These are phyloP conservation scores for Eupeodes corollae DNA, from an alignment of 1,140 invertebrate species.

Conservation along the genomic window DNA sequence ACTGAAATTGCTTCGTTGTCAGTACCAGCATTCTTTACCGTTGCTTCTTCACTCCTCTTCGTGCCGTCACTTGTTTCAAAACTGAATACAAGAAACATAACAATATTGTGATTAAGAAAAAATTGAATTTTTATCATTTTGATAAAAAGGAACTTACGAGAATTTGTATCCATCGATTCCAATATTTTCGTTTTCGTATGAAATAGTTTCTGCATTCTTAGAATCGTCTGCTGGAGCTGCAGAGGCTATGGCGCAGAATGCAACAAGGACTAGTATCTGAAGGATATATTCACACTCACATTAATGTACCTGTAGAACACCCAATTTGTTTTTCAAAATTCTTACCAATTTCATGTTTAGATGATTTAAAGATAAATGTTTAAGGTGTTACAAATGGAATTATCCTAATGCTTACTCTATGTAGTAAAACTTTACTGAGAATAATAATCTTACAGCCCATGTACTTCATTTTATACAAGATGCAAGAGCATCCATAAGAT, in stretches of 20 bases:
- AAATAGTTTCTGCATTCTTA: slow-evolving; percentile 39
- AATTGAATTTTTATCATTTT: background rate
- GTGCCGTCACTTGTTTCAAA: slow-evolving; percentile 60
- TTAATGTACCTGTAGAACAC: too few species aligned
- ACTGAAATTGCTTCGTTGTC: slow-evolving; percentile 44
- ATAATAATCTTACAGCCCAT: too few species aligned
- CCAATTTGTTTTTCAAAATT: too few species aligned
- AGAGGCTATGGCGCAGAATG: background rate
- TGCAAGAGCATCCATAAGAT: too few species aligned
- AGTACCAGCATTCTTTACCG: slow-evolving; percentile 43
- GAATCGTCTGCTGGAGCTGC: slow-evolving; percentile 2
- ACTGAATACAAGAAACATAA: slow-evolving; percentile 18
- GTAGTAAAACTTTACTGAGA: too few species aligned
- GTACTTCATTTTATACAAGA: too few species aligned
- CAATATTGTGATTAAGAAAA: background rate
- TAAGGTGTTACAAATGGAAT: too few species aligned
- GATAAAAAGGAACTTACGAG: slow-evolving; percentile 33
- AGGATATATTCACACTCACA: too few species aligned
- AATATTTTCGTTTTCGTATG: slow-evolving; percentile 37
- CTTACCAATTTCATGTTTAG: too few species aligned
- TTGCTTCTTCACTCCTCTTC: slow-evolving; percentile 47
- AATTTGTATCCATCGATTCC: slow-evolving; percentile 35
- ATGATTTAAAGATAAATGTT: too few species aligned
- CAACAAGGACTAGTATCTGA: background rate
- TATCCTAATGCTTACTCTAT: too few species aligned